These are phyloP conservation scores for Bhutanitis thaidina DNA, from an alignment of 2,888 invertebrate genomes.

Conservation along the genomic window DNA sequence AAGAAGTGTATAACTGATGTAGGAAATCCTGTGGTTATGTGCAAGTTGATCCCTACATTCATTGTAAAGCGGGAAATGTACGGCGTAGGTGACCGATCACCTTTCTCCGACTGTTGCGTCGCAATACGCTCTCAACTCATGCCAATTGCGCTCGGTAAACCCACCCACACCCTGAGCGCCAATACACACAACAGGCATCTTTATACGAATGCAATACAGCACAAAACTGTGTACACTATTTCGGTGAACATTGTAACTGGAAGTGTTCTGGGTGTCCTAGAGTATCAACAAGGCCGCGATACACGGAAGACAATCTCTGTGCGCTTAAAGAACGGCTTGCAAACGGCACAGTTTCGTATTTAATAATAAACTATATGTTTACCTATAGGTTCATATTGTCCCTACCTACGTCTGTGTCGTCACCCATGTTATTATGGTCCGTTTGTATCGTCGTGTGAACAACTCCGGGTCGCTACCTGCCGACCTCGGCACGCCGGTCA, in stretches of 20 bases:
- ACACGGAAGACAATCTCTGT: slow-evolving; percentile 76
- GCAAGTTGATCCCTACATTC: slow-evolving; percentile 20
- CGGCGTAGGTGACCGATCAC: slow-evolving; percentile 35
- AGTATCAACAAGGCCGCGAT: slow-evolving; percentile 54
- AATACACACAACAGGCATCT: neutral
- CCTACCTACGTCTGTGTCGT: no score
- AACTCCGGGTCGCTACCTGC: slow-evolving; percentile 47
- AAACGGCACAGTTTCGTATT: slow-evolving; percentile 43
- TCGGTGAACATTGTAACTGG: slow-evolving; percentile 27
- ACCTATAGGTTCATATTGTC: neutral
- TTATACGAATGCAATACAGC: neutral
- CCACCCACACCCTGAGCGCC: slow-evolving; percentile 15
- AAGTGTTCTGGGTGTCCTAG: slow-evolving; percentile 40
- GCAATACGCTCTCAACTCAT: slow-evolving; percentile 28
- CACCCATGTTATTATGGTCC: no score
- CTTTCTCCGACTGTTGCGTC: slow-evolving; percentile 25
- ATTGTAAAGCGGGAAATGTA: slow-evolving; percentile 45
- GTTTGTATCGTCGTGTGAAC: slow-evolving; percentile 44
- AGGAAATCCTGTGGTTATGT: no score
- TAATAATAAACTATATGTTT: slow-evolving; percentile 20
- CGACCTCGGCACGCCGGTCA: slow-evolving; percentile 45
- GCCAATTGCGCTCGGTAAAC: slow-evolving; percentile 14
- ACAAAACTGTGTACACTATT: slow-evolving; percentile 12
- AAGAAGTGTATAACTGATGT: no score
- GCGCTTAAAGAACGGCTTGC: slow-evolving; percentile 36